Evolutionary conservation across 2,113 vertebrate species (phyloP).

Genomic region (Cavia aperea): DNA sequence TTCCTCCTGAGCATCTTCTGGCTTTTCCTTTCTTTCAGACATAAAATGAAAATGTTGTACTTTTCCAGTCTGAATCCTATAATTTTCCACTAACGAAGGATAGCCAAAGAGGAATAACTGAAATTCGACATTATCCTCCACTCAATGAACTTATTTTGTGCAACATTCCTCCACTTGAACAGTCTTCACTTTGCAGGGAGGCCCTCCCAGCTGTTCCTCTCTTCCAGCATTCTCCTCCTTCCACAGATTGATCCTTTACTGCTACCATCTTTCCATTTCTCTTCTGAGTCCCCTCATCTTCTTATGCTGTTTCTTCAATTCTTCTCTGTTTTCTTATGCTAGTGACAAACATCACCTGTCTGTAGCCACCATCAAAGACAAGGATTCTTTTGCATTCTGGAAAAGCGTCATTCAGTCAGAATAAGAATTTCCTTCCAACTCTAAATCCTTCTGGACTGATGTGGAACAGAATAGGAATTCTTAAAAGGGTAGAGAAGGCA

Average conservation of each 20-base stretch:
- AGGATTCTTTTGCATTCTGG: not conserved
- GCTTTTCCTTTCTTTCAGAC: not conserved
- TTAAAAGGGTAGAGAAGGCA: not conserved
- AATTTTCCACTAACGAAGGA: not conserved
- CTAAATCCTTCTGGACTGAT: not conserved
- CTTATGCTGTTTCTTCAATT: not conserved
- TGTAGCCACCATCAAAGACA: not conserved
- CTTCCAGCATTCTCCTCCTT: not conserved
- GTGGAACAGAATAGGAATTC: not conserved
- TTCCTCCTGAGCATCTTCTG: not conserved
- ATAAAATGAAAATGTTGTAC: not conserved
- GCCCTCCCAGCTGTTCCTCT: not conserved
- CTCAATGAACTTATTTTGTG: not conserved
- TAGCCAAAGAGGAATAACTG: not conserved
- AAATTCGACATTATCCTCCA: not conserved
- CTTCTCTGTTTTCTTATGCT: not conserved
- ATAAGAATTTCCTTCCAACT: not conserved
- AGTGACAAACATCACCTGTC: not conserved
- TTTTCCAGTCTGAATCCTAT: not conserved
- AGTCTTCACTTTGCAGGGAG: not conserved
- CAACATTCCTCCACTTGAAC: too few relatives aligned
- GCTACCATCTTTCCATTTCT: not conserved
- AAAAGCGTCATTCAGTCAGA: not conserved
- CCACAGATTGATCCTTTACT: not conserved
- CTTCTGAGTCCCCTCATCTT: not conserved